These are phyloP conservation scores for Cotesia typhae DNA, from an alignment of 1,140 invertebrate genomes.

Conservation along the genomic window DNA sequence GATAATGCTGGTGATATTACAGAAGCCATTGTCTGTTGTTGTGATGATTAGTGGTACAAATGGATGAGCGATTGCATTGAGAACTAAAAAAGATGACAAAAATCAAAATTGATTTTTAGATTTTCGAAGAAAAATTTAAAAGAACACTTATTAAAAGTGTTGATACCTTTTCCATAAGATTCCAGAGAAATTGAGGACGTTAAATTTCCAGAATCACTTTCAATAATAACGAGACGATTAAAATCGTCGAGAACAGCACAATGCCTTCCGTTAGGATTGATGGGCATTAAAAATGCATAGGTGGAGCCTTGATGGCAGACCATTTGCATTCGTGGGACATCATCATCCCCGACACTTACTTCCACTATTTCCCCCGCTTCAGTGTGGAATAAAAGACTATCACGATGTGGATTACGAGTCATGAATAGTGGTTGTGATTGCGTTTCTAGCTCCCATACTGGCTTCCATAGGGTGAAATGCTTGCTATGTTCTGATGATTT, in stretches of 20 bases:
- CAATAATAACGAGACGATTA: conserved; percentile 43
- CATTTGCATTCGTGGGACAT: conserved; percentile 41
- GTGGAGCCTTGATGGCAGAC: conserved; percentile 35
- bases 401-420: conserved; percentile 35
- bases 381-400: conserved; percentile 44
- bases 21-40: conserved; percentile 46
- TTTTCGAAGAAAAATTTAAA: neutral
- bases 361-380: conserved; percentile 46
- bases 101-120: neutral
- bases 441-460: conserved; percentile 43
- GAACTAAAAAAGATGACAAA: conserved; percentile 43
- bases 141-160: neutral
- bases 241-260: conserved; percentile 41
- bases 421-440: conserved; percentile 40
- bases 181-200: conserved; percentile 23
- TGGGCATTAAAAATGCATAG: conserved; percentile 38
- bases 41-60: conserved; percentile 42
- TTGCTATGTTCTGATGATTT: conserved; percentile 40
- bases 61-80: conserved; percentile 43
- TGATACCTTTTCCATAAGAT: conserved; percentile 40
- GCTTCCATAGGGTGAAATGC: conserved; percentile 33
- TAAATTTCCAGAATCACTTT: conserved; percentile 43
- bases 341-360: conserved; percentile 32
- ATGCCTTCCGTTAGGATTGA: conserved; percentile 38
- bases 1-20: conserved; percentile 39